phyloP scores from a whole-genome alignment of 2,113 vertebrate genomes.

The Odocoileus hemionus region DNA sequence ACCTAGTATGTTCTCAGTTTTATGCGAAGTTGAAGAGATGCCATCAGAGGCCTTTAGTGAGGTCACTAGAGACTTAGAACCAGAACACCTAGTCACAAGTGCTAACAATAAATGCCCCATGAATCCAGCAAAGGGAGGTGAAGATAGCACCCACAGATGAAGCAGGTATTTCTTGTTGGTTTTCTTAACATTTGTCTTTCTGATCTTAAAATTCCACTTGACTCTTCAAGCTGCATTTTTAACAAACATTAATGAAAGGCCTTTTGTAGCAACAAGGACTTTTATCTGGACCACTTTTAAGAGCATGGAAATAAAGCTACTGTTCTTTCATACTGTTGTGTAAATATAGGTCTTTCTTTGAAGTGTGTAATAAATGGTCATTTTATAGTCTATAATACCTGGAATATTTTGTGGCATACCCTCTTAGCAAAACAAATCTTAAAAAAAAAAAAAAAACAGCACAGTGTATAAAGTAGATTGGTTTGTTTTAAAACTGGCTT shows the following conservation, averaged over 20 bases:
- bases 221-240: not conserved
- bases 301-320: not conserved
- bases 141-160: not conserved
- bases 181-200: constrained; percentile 32
- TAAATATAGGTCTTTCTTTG: constrained; percentile 44
- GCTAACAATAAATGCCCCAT: not conserved
- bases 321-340: not conserved
- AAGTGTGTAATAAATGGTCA: constrained; percentile 33
- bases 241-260: constrained; percentile 29
- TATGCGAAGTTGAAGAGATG: not conserved
- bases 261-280: not conserved
- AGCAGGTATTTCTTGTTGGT: not conserved
- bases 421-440: constrained; percentile 57
- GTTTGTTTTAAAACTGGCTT: constrained; percentile 42
- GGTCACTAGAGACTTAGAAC: not conserved
- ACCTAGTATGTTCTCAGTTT: not conserved
- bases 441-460: not conserved
- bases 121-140: not conserved
- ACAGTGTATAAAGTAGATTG: constrained; percentile 38
- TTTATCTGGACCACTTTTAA: constrained; percentile 32
- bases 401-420: not conserved
- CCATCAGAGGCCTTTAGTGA: not conserved
- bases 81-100: not conserved
- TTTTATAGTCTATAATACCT: constrained; percentile 38
- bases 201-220: constrained; percentile 47